Conservation (phyloP, 1,140 invertebrate genomes). For the Drosophila subpulchrella region DNA sequence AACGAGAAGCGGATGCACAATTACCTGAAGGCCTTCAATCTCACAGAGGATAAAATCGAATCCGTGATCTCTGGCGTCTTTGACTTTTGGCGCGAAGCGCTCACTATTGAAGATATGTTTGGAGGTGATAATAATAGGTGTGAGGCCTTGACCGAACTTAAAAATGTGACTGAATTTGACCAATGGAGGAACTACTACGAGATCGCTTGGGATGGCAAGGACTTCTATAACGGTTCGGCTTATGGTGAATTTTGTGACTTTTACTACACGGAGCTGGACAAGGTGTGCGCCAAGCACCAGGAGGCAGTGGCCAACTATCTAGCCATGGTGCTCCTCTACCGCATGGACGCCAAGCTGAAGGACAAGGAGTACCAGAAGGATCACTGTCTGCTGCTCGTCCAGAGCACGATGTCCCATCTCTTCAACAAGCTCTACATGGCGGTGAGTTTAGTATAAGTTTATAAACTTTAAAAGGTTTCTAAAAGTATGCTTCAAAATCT, state of each 20-base stretch:
- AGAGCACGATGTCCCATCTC: slow-evolving; percentile 37
- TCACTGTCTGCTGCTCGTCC: slow-evolving; percentile 47
- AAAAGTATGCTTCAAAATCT: no score
- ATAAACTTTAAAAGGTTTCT: no score
- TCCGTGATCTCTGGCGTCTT: slow-evolving; percentile 57
- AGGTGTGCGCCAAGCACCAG: slow-evolving; percentile 56
- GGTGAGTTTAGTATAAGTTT: slow-evolving; percentile 19
- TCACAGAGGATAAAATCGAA: slow-evolving; percentile 46
- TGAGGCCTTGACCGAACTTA: neutral
- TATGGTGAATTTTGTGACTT: slow-evolving; percentile 38
- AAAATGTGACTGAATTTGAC: neutral
- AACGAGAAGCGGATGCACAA: slow-evolving; percentile 66
- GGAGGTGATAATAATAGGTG: slow-evolving; percentile 45
- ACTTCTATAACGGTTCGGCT: slow-evolving; percentile 11
- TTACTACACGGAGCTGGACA: slow-evolving; percentile 62
- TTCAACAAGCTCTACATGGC: slow-evolving; percentile 57
- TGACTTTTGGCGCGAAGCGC: slow-evolving; percentile 61
- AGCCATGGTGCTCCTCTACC: slow-evolving; percentile 65
- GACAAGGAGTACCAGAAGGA: slow-evolving; percentile 78
- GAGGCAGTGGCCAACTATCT: slow-evolving; percentile 72
- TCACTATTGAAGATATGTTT: slow-evolving; percentile 55
- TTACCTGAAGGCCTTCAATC: slow-evolving; percentile 53
- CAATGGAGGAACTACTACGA: slow-evolving; percentile 63
- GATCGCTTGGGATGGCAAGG: slow-evolving; percentile 63
- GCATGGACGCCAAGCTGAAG: slow-evolving; percentile 64